phyloP scores from a whole-genome alignment of 2,797 vertebrate species.

The Hoplostethus mediterraneus region DNA sequence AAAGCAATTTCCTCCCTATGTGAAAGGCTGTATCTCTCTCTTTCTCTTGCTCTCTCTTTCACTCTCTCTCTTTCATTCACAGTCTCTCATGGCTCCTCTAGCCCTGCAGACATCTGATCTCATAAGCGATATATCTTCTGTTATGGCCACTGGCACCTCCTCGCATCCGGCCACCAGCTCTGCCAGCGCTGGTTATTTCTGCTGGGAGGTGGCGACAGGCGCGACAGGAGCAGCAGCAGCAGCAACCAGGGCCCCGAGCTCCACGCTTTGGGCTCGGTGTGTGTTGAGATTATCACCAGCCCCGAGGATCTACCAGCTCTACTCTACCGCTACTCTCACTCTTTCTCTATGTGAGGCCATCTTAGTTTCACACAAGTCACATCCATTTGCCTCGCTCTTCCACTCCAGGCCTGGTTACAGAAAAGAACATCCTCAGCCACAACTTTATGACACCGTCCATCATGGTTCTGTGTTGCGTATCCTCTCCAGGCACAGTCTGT shows the following conservation, averaged over 20 bases:
- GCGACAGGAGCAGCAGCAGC: slow-evolving; percentile 73
- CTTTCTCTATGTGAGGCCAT: slow-evolving; percentile 59
- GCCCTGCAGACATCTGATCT: slow-evolving; percentile 85
- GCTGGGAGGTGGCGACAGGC: slow-evolving; percentile 69
- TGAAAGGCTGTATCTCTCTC: slow-evolving; percentile 67
- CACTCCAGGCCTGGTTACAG: slow-evolving; percentile 59
- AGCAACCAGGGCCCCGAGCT: slow-evolving; percentile 52
- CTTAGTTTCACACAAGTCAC: slow-evolving; percentile 60
- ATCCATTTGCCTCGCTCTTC: slow-evolving; percentile 51
- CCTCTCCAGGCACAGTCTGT: slow-evolving; percentile 60
- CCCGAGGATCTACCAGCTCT: slow-evolving; percentile 56
- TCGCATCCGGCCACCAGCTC: slow-evolving; percentile 81
- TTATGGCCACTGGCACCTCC: slow-evolving; percentile 82
- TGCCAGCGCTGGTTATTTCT: slow-evolving; percentile 83
- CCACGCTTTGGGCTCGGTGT: slow-evolving; percentile 49
- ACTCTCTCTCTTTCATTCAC: slow-evolving; percentile 47
- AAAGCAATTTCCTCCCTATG: slow-evolving; percentile 84
- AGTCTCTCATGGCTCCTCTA: slow-evolving; percentile 75
- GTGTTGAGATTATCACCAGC: slow-evolving; percentile 65
- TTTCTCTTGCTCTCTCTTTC: slow-evolving; percentile 43
- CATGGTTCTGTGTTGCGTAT: slow-evolving; percentile 56
- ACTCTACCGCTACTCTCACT: slow-evolving; percentile 10
- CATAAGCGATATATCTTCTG: slow-evolving; percentile 86
- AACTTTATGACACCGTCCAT: slow-evolving; percentile 77
- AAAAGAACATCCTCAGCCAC: slow-evolving; percentile 67